Percentiles rank a stretch among this genome's conserved stretches.
Conservation (phyloP, 2,888 invertebrate genomes). For the Andrena bicolor region DNA sequence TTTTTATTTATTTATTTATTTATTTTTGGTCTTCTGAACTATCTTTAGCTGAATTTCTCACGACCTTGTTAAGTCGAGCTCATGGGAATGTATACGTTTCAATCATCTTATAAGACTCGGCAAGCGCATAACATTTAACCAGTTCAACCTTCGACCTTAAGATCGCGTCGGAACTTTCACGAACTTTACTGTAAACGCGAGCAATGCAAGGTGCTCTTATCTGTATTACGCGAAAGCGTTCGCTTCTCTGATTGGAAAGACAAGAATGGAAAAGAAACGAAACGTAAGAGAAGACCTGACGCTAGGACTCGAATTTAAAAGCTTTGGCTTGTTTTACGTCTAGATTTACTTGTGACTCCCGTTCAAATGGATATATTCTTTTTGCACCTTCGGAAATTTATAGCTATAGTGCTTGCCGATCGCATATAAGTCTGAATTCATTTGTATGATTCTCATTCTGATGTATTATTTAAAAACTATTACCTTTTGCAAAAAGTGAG, state of each 20-base stretch:
- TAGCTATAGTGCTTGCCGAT: conserved; percentile 43
- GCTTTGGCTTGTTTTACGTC: neutral
- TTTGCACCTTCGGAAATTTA: conserved; percentile 26
- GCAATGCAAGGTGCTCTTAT: conserved; percentile 8
- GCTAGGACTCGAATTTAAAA: neutral
- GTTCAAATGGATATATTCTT: conserved; percentile 15
- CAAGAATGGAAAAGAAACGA: neutral
- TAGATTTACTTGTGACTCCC: neutral
- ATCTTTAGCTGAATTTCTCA: conserved; percentile 24
- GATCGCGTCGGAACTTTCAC: neutral
- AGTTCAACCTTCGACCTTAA: neutral
- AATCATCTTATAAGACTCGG: conserved; percentile 24
- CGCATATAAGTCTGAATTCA: conserved; percentile 15
- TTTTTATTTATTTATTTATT: conserved; percentile 36
- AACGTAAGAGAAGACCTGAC: neutral
- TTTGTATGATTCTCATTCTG: conserved; percentile 17
- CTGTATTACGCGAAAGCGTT: neutral
- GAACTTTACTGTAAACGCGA: neutral
- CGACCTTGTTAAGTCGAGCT: conserved; percentile 16
- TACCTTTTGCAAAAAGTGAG: conserved; percentile 50
- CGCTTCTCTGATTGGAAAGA: conserved; percentile 1
- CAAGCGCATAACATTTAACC: conserved; percentile 31
- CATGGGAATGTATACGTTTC: conserved; percentile 16
- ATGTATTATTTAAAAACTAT: conserved; percentile 32
- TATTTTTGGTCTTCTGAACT: conserved; percentile 39